phyloP scores from a whole-genome alignment of 2,888 invertebrate genomes.

The Trichopria drosophilae region DNA sequence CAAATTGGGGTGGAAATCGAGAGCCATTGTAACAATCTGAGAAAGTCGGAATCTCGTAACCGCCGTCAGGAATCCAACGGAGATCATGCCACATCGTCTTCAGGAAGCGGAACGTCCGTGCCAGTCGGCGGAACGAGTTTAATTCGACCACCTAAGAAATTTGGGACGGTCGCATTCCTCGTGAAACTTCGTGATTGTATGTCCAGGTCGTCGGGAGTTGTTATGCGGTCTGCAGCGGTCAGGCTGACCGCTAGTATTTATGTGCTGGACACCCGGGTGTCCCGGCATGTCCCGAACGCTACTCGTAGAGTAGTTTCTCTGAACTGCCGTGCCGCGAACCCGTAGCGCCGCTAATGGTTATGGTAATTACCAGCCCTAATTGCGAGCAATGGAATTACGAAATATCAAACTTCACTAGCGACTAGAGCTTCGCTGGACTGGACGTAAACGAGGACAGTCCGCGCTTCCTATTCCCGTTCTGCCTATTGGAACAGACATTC shows the following conservation, averaged over 20 bases:
- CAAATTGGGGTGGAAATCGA: no score
- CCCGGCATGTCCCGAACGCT: conserved; percentile 43
- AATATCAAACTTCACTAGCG: conserved; percentile 55
- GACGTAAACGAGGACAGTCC: no score
- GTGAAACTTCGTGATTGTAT: conserved; percentile 58
- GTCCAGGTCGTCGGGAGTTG: conserved; percentile 49
- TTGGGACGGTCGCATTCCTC: conserved; percentile 57
- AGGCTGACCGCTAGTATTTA: conserved; percentile 57
- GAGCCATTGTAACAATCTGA: conserved; percentile 29
- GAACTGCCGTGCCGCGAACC: conserved; percentile 40
- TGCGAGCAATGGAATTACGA: conserved; percentile 59
- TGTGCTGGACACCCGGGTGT: conserved; percentile 48
- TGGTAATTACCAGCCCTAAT: conserved; percentile 59
- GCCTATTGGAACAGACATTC: no score
- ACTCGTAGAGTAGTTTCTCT: conserved; percentile 46
- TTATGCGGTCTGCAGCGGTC: conserved; percentile 47
- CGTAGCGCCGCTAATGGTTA: conserved; percentile 55
- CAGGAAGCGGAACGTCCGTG: conserved; percentile 39
- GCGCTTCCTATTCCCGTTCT: no score
- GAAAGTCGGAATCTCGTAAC: conserved; percentile 28
- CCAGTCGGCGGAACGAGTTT: conserved; percentile 53
- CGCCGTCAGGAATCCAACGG: conserved; percentile 31
- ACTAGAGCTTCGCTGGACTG: conserved; percentile 21
- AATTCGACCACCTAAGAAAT: conserved; percentile 58
- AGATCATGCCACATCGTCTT: conserved; percentile 25